Conservation (phyloP, 64 coral and sea anemone genomes). For the Porites lutea region DNA sequence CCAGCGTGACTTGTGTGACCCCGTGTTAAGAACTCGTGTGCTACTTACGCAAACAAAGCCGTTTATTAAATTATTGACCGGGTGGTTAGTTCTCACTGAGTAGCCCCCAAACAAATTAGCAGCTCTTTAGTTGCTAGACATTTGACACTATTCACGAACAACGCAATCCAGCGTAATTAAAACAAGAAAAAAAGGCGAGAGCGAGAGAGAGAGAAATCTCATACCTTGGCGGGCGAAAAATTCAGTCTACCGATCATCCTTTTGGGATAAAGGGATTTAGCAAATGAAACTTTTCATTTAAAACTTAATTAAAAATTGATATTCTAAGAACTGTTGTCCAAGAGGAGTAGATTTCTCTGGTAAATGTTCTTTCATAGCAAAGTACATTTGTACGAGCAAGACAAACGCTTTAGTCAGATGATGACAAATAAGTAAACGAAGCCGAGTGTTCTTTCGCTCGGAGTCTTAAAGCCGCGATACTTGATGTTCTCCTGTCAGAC, state of each 20-base stretch:
- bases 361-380: not conserved
- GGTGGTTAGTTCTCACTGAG: conserved; percentile 59
- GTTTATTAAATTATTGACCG: conserved; percentile 92
- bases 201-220: not conserved
- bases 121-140: conserved; percentile 28
- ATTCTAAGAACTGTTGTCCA: not conserved
- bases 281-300: conserved; percentile 15
- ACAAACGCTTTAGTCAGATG: not conserved
- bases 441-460: conserved; percentile 84
- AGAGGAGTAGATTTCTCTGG: not conserved
- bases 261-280: not conserved
- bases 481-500: conserved; percentile 74
- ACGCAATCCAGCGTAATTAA: not conserved
- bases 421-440: conserved; percentile 24
- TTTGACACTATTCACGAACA: conserved; percentile 18
- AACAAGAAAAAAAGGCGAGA: not conserved
- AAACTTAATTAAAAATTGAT: conserved; percentile 54
- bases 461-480: conserved; percentile 82
- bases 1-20: conserved; percentile 42
- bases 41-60: conserved; percentile 86
- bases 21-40: conserved; percentile 73
- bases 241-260: not conserved
- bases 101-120: conserved; percentile 64
- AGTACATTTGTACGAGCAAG: not conserved
- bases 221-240: not conserved